Percentiles rank a stretch among this genome's conserved stretches.
These are phyloP conservation scores for Triplophysa siluroides DNA, from an alignment of 2,113 vertebrate species.

Conservation along the genomic window DNA sequence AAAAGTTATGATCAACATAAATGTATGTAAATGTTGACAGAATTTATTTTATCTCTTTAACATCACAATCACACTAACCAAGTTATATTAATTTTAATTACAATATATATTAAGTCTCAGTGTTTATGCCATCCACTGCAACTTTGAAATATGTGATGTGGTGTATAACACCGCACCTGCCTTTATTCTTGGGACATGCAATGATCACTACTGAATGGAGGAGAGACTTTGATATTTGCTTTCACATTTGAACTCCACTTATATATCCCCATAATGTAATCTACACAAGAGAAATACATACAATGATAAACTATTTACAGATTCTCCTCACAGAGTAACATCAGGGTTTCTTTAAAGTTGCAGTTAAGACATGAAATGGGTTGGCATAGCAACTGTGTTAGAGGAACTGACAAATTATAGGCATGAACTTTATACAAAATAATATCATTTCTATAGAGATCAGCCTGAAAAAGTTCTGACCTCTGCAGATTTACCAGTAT, in stretches of 20 bases:
- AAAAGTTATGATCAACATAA: no score
- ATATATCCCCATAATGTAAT: background rate
- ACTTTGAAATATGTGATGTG: background rate
- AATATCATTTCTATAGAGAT: constrained; percentile 10
- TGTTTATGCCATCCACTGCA: background rate
- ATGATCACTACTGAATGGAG: background rate
- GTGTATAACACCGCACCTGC: background rate
- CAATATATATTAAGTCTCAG: background rate
- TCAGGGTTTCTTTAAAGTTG: constrained; percentile 42
- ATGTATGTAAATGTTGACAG: no score
- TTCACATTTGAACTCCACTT: background rate
- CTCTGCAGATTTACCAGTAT: no score
- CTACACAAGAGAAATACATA: constrained; percentile 3
- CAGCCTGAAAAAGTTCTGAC: constrained; percentile 6
- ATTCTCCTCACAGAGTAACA: constrained; percentile 15
- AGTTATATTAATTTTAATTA: constrained; percentile 8
- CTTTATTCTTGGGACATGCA: background rate
- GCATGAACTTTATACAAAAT: constrained; percentile 21
- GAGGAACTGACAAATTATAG: constrained; percentile 14
- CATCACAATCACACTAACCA: constrained; percentile 19
- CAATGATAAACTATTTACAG: constrained; percentile 29
- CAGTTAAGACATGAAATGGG: constrained; percentile 41
- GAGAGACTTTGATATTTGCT: background rate
- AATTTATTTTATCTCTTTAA: background rate
- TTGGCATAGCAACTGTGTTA: constrained; percentile 56